Base-by-base conservation (phyloP, 2,888 invertebrate species). In the Nematopogon swammerdamellus region DNA sequence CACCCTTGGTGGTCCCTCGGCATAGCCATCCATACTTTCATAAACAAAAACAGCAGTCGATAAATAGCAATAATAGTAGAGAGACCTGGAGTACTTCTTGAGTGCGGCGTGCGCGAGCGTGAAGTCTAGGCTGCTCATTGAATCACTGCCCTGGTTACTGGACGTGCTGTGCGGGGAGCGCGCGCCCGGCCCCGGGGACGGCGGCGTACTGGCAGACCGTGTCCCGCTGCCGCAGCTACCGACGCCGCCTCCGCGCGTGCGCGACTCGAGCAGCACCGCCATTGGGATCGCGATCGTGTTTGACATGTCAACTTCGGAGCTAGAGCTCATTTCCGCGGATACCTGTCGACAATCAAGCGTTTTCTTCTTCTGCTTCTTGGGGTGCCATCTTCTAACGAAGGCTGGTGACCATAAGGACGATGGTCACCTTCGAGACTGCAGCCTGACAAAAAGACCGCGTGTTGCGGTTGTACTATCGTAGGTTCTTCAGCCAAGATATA, bases 311-410 rank as follows among this genome's bases (percentile, higher is more conserved):
- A 87, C 81, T 53, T 88, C 88, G 1, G 88, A 88, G 50, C 88
- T 86, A 1, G 87, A 87, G 60, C 86, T 88, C 85, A 89, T 88
- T 74, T 89, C 90, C 8, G 88, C 86, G 11, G 88, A 88, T 14
- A 36, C 36, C 36, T 36, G 36, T 10, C 25, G n/a, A n/a, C n/a
- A n/a, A n/a, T n/a, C n/a, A n/a, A n/a, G n/a, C n/a, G n/a, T n/a
- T n/a, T n/a, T n/a, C n/a, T n/a, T n/a, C n/a, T n/a, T n/a, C n/a
- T n/a, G n/a, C n/a, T n/a, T n/a, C n/a, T n/a, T n/a, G n/a, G n/a
- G n/a, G n/a, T n/a, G n/a, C n/a, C n/a, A n/a, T n/a, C n/a, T n/a
- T n/a, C n/a, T n/a, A n/a, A n/a, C n/a, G n/a, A n/a, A n/a, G n/a
- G n/a, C n/a, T n/a, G n/a, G n/a, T n/a, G n/a, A n/a, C n/a, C n/a